Conservation (phyloP, 2,797 vertebrate species). For the Todus mexicanus region DNA sequence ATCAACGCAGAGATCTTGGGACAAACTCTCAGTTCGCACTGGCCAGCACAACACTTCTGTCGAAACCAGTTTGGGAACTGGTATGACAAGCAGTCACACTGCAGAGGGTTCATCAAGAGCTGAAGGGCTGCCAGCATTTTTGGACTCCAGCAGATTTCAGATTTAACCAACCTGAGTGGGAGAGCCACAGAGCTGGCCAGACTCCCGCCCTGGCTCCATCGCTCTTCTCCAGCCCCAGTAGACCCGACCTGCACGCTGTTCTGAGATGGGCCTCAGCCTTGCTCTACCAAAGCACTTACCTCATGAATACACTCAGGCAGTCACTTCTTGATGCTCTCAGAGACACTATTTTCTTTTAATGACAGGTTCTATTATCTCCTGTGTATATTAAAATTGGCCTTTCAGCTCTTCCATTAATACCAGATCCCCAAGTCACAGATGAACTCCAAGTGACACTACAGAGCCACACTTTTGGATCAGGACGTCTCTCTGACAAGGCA, state of each 20-base stretch:
- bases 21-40: rapidly evolving
- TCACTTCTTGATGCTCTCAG: not conserved
- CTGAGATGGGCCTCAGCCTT: not conserved
- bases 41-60: not conserved
- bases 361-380: constrained; percentile 1
- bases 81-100: rapidly evolving
- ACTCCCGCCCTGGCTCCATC: not conserved
- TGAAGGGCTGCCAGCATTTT: not conserved
- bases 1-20: not conserved
- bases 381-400: not conserved
- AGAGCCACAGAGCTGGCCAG: not conserved
- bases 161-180: rapidly evolving
- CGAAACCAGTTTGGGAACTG: not conserved
- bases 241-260: rapidly evolving
- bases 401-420: constrained; percentile 3
- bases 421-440: not conserved
- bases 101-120: not conserved
- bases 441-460: not conserved
- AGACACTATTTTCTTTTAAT: not conserved
- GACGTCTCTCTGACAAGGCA: not conserved
- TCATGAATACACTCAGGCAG: not conserved
- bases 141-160: not conserved
- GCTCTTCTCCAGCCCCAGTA: not conserved
- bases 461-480: not conserved
- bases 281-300: not conserved